Conservation (phyloP, 2,888 invertebrate species). For the Mongoloraphidia duomilia region DNA sequence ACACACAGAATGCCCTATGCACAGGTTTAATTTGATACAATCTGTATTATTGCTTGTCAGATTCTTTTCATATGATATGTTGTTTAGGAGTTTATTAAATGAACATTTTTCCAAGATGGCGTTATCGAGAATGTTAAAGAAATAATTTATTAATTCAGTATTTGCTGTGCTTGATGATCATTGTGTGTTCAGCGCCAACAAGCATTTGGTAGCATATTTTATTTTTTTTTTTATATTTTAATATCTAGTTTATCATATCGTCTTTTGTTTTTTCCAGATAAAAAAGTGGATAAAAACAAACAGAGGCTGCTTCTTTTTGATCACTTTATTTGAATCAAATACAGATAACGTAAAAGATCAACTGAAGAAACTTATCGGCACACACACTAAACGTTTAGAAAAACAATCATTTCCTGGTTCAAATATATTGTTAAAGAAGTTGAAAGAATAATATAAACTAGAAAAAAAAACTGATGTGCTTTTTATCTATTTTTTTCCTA, state of each 20-base stretch:
- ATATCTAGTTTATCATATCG: constrained; percentile 1
- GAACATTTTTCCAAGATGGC: too few species aligned
- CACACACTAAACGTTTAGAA: constrained; percentile 32
- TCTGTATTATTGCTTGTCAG: too few species aligned
- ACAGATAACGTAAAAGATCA: constrained; percentile 28
- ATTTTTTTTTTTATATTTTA: neutral
- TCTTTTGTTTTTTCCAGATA: constrained; percentile 32
- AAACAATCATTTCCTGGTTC: constrained; percentile 43
- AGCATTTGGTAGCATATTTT: too few species aligned
- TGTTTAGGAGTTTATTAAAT: too few species aligned
- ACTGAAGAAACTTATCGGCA: constrained; percentile 35
- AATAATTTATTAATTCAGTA: too few species aligned
- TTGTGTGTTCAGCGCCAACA: too few species aligned
- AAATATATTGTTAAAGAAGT: constrained; percentile 43
- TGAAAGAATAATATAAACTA: constrained; percentile 16
- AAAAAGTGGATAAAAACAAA: constrained; percentile 54
- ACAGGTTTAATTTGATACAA: too few species aligned
- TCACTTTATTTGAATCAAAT: constrained; percentile 51
- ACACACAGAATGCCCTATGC: too few species aligned
- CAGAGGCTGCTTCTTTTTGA: constrained; percentile 60
- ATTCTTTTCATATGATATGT: too few species aligned
- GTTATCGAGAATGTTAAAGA: too few species aligned
- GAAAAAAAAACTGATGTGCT: constrained; percentile 2
- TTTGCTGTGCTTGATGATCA: too few species aligned
- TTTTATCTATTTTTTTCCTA: too few species aligned